Evolutionary conservation across 2,113 vertebrate species (phyloP).

Genomic region (Pongo pygmaeus): DNA sequence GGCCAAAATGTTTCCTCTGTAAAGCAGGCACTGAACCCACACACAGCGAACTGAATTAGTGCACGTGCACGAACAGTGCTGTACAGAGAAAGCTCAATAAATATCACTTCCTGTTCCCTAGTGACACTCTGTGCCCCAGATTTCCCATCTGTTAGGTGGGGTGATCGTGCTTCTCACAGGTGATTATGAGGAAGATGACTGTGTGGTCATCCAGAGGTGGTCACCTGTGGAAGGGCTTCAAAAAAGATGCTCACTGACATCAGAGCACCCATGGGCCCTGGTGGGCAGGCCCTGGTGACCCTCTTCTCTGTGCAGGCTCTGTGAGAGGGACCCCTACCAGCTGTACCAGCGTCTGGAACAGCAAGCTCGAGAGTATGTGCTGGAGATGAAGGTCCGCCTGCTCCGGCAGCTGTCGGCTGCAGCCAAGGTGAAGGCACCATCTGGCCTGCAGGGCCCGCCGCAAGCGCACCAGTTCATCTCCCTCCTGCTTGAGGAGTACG

Average conservation of each 20-base stretch:
- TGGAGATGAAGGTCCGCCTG: slow-evolving; percentile 97
- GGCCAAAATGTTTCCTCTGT: background rate
- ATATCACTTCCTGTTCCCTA: background rate
- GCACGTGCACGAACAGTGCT: background rate
- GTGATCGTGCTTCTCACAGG: background rate
- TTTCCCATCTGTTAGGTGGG: background rate
- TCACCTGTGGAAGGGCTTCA: background rate
- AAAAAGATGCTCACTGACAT: background rate
- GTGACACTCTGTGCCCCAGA: background rate
- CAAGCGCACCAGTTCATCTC: slow-evolving; percentile 98
- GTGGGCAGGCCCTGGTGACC: background rate
- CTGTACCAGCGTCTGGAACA: slow-evolving; percentile 97
- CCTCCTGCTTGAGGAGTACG: slow-evolving; percentile 96
- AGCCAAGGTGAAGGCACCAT: slow-evolving; percentile 85
- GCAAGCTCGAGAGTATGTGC: slow-evolving; percentile 95
- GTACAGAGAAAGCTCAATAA: background rate
- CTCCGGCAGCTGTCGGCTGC: slow-evolving; percentile 93
- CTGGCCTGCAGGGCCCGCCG: slow-evolving; percentile 89
- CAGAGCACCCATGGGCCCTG: fast-evolving
- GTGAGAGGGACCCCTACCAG: slow-evolving; percentile 97
- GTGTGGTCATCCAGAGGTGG: fast-evolving
- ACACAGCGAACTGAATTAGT: no score
- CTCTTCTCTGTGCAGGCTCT: slow-evolving; percentile 86
- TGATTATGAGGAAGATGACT: background rate
- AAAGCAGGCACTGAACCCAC: no score